Percentiles rank a stretch among this genome's conserved stretches.
phyloP scores from a whole-genome alignment of 2,888 invertebrate species.

The Lithosia quadra region DNA sequence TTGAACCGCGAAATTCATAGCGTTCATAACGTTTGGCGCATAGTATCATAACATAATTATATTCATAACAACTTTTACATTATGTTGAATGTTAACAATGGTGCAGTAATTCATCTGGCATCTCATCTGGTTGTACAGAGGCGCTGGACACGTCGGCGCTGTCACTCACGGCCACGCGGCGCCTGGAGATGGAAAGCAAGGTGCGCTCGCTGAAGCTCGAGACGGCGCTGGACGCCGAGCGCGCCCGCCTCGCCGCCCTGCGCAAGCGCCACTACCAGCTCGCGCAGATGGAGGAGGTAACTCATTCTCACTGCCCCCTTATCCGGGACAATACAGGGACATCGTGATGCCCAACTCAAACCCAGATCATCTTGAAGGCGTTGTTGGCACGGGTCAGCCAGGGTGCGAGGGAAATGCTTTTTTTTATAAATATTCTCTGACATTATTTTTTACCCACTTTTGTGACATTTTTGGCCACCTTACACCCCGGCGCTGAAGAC shows the following conservation, averaged over 20 bases:
- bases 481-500: too few relatives aligned
- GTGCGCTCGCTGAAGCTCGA: constrained; percentile 97
- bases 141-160: constrained; percentile 96
- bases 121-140: constrained; percentile 88
- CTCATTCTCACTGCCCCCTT: not conserved
- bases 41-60: not conserved
- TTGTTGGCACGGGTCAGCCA: too few relatives aligned
- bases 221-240: constrained; percentile 95
- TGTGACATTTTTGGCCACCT: too few relatives aligned
- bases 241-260: constrained; percentile 93
- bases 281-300: constrained; percentile 88
- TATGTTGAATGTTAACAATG: too few relatives aligned
- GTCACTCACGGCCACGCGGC: constrained; percentile 97
- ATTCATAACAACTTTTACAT: too few relatives aligned
- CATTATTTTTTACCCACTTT: too few relatives aligned
- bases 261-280: constrained; percentile 97
- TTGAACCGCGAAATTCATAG: not conserved
- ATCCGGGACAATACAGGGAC: too few relatives aligned
- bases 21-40: not conserved
- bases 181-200: constrained; percentile 98
- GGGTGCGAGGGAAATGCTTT: too few relatives aligned
- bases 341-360: too few relatives aligned
- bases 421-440: too few relatives aligned
- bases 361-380: too few relatives aligned
- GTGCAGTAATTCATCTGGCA: too few relatives aligned